Percentiles rank a stretch among this genome's conserved stretches.
Conservation (phyloP, 2,888 invertebrate genomes). For the Danaus chrysippus region DNA sequence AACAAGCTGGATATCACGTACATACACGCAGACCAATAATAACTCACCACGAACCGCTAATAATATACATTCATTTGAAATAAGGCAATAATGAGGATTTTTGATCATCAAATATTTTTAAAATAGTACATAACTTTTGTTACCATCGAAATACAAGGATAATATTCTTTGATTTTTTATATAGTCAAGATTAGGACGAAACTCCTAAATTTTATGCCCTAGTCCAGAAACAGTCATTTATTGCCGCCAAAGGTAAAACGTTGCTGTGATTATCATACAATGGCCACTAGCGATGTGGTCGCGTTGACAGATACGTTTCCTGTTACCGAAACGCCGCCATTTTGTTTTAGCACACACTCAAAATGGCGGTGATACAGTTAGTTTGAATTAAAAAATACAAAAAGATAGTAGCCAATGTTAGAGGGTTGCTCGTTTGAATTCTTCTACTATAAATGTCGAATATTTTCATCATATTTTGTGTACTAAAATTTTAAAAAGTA, state of each 20-base stretch:
- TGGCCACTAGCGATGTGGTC: slow-evolving; percentile 71
- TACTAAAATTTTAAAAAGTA: background rate
- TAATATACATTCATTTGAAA: slow-evolving; percentile 72
- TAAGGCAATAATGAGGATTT: slow-evolving; percentile 72
- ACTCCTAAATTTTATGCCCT: too few species aligned
- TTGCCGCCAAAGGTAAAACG: slow-evolving; percentile 61
- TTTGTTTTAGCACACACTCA: slow-evolving; percentile 58
- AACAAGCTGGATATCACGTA: slow-evolving; percentile 35
- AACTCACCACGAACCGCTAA: slow-evolving; percentile 64
- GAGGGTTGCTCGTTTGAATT: too few species aligned
- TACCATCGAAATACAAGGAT: background rate
- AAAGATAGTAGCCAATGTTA: too few species aligned
- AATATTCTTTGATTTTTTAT: too few species aligned
- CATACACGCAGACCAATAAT: slow-evolving; percentile 43
- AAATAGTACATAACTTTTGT: slow-evolving; percentile 43
- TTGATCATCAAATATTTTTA: slow-evolving; percentile 39
- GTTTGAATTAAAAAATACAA: too few species aligned
- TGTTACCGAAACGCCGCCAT: slow-evolving; percentile 73
- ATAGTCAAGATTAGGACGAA: too few species aligned
- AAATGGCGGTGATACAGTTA: slow-evolving; percentile 53
- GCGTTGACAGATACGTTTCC: slow-evolving; percentile 76
- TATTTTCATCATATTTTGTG: too few species aligned
- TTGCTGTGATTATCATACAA: slow-evolving; percentile 77
- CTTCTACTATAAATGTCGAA: too few species aligned
- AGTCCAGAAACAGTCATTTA: slow-evolving; percentile 31